These are phyloP conservation scores for Cordilura impudica DNA, from an alignment of 2,888 invertebrate species.

Conservation along the genomic window DNA sequence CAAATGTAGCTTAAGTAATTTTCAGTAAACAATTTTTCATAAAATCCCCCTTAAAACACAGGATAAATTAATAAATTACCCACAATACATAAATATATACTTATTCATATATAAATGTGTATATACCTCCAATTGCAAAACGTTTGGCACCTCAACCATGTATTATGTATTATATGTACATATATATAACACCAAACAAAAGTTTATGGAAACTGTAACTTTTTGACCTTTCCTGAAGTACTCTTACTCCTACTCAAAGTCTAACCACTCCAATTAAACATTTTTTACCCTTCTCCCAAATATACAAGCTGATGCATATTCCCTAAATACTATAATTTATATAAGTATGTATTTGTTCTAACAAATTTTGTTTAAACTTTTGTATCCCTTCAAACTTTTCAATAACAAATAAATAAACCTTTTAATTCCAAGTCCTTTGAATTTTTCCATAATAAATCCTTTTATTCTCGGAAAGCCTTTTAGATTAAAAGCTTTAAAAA, in stretches of 20 bases:
- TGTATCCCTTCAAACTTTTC: constrained; percentile 19
- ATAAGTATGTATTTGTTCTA: neutral
- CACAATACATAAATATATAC: too few species aligned
- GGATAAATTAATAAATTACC: constrained; percentile 28
- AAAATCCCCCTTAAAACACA: neutral
- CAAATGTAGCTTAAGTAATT: neutral
- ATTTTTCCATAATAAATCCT: constrained; percentile 24
- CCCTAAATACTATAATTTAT: constrained; percentile 33
- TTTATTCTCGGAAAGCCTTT: constrained; percentile 26
- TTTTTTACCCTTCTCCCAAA: neutral
- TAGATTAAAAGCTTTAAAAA: constrained; percentile 39
- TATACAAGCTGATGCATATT: neutral
- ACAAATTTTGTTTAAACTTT: constrained; percentile 33
- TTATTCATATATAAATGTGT: neutral
- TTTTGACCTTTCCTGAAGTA: neutral
- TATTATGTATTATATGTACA: too few species aligned
- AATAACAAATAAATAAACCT: constrained; percentile 36
- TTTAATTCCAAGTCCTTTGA: neutral
- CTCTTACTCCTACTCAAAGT: neutral
- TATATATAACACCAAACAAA: neutral
- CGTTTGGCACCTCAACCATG: constrained; percentile 12
- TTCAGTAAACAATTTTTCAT: neutral
- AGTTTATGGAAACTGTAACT: neutral
- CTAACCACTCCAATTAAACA: neutral
- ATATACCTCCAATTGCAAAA: neutral